These are phyloP conservation scores for Lepus townsendii DNA, from an alignment of 2,797 vertebrate species.

Conservation along the genomic window DNA sequence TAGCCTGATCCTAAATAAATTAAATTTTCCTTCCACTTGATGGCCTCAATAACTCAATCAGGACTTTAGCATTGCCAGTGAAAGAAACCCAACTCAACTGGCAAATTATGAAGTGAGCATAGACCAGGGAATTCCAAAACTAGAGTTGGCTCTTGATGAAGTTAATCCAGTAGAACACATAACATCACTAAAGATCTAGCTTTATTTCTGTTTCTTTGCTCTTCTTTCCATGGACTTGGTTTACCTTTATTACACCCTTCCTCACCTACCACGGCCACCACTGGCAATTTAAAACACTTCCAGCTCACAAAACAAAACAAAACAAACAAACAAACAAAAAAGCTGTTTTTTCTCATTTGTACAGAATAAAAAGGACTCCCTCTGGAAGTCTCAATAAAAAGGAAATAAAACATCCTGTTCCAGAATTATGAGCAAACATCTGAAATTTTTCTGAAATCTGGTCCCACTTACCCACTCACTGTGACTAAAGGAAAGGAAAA, in stretches of 20 bases:
- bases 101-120: background rate
- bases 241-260: background rate
- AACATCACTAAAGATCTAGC: background rate
- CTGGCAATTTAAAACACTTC: background rate
- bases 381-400: background rate
- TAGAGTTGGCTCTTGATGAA: background rate
- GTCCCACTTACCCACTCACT: background rate
- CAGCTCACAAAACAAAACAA: background rate
- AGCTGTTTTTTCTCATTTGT: background rate
- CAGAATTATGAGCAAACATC: background rate
- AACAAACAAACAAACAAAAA: background rate
- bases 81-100: background rate
- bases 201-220: conserved; percentile 16
- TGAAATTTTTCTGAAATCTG: background rate
- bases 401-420: background rate
- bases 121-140: background rate
- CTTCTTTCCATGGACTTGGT: background rate
- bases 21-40: background rate
- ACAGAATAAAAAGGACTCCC: background rate
- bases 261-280: too few species aligned
- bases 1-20: background rate
- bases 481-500: background rate
- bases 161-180: background rate
- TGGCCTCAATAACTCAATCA: background rate
- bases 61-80: background rate